Conservation (phyloP, 1,140 invertebrate species). For the Callitettix versicolor region DNA sequence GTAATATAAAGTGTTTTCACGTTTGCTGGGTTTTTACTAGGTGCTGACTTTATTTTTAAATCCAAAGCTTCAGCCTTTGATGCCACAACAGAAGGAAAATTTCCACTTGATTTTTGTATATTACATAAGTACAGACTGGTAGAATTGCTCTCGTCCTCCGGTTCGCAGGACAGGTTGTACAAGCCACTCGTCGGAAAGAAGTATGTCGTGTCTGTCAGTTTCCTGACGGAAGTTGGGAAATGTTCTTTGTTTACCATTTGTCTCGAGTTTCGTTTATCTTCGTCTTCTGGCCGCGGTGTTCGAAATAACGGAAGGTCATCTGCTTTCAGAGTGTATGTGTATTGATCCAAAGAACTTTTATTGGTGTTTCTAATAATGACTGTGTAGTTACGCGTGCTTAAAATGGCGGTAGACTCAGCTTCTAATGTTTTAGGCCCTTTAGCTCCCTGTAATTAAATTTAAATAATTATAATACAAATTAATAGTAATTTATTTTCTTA, state of each 20-base stretch:
- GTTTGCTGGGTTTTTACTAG: not conserved
- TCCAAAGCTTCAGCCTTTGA: slow-evolving; percentile 27
- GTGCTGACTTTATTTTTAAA: slow-evolving; percentile 20
- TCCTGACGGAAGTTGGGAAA: slow-evolving; percentile 44
- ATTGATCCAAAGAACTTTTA: slow-evolving; percentile 33
- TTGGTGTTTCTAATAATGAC: slow-evolving; percentile 37
- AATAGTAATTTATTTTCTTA: too few species aligned
- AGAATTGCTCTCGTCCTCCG: slow-evolving; percentile 1
- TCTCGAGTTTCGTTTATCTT: slow-evolving; percentile 41
- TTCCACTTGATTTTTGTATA: slow-evolving; percentile 8
- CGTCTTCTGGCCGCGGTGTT: slow-evolving; percentile 22
- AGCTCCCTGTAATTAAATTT: slow-evolving; percentile 12
- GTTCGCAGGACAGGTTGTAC: slow-evolving; percentile 28
- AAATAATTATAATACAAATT: too few species aligned
- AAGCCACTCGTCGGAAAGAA: slow-evolving; percentile 46
- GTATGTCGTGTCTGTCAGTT: slow-evolving; percentile 39
- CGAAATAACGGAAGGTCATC: slow-evolving; percentile 24
- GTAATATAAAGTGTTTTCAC: slow-evolving; percentile 16
- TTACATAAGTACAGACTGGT: slow-evolving; percentile 18
- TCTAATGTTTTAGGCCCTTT: slow-evolving; percentile 22
- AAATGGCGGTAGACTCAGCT: slow-evolving; percentile 37
- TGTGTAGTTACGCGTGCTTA: slow-evolving; percentile 41
- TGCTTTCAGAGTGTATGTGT: slow-evolving; percentile 32
- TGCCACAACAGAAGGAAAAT: not conserved
- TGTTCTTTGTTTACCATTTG: slow-evolving; percentile 44